Conservation (phyloP, 2,888 invertebrate genomes). For the Peribatodes rhomboidaria region DNA sequence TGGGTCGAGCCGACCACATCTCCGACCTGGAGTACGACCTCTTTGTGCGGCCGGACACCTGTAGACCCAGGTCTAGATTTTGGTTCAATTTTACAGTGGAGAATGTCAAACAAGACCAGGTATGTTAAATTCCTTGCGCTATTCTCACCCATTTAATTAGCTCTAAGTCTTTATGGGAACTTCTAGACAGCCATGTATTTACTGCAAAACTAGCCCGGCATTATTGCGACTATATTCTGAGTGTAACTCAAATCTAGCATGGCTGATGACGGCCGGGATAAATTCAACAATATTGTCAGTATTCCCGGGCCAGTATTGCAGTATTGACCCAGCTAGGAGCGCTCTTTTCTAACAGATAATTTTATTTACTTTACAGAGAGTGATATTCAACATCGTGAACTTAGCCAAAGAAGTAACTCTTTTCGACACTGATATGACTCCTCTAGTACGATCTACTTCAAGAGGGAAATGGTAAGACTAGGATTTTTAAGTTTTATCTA, state of each 20-base stretch:
- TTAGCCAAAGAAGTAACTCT: slow-evolving; percentile 96
- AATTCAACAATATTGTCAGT: no score
- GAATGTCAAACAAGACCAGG: slow-evolving; percentile 97
- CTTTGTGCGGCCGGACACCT: slow-evolving; percentile 98
- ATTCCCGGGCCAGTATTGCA: no score
- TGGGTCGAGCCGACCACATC: slow-evolving; percentile 97
- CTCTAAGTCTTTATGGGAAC: no score
- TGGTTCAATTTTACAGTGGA: slow-evolving; percentile 99
- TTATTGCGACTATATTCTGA: no score
- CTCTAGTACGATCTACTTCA: slow-evolving; percentile 96
- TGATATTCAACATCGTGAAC: slow-evolving; percentile 98
- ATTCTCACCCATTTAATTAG: no score
- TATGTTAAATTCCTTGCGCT: slow-evolving; percentile 5
- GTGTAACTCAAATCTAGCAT: no score
- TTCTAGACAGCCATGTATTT: no score
- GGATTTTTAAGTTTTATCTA: not conserved
- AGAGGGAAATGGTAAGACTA: slow-evolving; percentile 94
- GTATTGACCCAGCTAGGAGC: no score
- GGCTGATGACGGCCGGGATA: no score
- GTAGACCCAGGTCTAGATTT: slow-evolving; percentile 95
- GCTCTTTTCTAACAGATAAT: not conserved
- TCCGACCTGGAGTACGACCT: slow-evolving; percentile 98
- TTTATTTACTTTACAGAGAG: slow-evolving; percentile 88
- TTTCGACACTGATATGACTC: slow-evolving; percentile 96
- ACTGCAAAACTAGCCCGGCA: no score